phyloP scores from a whole-genome alignment of 2,797 vertebrate genomes.

The Phrynocephalus guinanensis region DNA sequence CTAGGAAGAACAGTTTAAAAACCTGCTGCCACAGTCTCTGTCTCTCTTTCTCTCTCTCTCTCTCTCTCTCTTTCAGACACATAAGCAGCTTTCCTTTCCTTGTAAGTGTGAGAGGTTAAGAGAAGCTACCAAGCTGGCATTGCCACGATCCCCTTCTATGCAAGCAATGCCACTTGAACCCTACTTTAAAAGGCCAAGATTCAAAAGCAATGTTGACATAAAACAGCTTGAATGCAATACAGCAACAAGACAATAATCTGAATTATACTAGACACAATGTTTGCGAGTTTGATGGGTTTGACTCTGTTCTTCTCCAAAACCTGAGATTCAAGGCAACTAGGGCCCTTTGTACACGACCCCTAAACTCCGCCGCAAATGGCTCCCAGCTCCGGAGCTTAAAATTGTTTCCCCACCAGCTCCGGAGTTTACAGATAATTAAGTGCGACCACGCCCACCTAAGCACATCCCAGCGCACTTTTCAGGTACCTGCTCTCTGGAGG shows the following conservation, averaged over 20 bases:
- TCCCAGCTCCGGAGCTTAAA: too few species aligned
- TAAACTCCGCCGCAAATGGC: too few species aligned
- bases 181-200: not conserved
- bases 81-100: conserved; percentile 20
- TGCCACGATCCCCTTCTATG: not conserved
- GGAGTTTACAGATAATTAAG: too few species aligned
- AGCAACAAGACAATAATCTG: too few species aligned
- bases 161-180: not conserved
- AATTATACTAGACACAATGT: not conserved
- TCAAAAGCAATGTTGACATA: not conserved
- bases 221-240: not conserved
- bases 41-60: not conserved
- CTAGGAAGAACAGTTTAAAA: not conserved
- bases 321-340: not conserved
- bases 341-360: too few species aligned
- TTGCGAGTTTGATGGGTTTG: not conserved
- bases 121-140: not conserved
- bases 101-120: conserved; percentile 17
- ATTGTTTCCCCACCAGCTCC: too few species aligned
- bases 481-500: too few species aligned
- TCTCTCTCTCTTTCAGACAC: not conserved
- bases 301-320: not conserved
- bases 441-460: too few species aligned
- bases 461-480: too few species aligned
- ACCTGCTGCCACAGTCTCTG: not conserved